Conservation (phyloP, 2,113 vertebrate species). For the Cephalopterus ornatus region DNA sequence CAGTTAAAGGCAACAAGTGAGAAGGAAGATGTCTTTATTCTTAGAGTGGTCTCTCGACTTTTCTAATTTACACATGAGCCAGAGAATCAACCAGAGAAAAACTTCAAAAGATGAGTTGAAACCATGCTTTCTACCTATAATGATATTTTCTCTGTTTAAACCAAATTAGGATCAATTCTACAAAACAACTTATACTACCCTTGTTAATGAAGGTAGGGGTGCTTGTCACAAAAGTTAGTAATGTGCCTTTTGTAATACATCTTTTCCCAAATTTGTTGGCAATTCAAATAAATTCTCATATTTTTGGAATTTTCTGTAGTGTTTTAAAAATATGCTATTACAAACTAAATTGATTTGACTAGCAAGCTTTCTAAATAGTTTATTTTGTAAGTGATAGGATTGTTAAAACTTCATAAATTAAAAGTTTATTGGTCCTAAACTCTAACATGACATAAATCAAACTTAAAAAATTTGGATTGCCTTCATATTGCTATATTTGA, state of each 20-base stretch:
- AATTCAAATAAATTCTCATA: not conserved
- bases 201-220: not conserved
- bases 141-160: not conserved
- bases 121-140: not conserved
- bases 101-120: not conserved
- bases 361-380: not conserved
- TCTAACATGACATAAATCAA: not conserved
- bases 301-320: not conserved
- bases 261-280: not conserved
- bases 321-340: not conserved
- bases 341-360: not conserved
- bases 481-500: not conserved
- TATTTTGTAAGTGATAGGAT: not conserved
- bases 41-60: not conserved
- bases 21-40: not conserved
- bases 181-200: not conserved
- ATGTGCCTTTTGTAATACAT: not conserved
- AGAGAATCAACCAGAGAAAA: not conserved
- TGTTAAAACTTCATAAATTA: not conserved
- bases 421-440: not conserved
- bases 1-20: not conserved
- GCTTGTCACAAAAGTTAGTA: not conserved
- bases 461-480: not conserved
- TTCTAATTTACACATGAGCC: not conserved
- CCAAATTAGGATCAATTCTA: not conserved